phyloP scores from a whole-genome alignment of 2,797 vertebrate genomes.

The Malurus splendens region DNA sequence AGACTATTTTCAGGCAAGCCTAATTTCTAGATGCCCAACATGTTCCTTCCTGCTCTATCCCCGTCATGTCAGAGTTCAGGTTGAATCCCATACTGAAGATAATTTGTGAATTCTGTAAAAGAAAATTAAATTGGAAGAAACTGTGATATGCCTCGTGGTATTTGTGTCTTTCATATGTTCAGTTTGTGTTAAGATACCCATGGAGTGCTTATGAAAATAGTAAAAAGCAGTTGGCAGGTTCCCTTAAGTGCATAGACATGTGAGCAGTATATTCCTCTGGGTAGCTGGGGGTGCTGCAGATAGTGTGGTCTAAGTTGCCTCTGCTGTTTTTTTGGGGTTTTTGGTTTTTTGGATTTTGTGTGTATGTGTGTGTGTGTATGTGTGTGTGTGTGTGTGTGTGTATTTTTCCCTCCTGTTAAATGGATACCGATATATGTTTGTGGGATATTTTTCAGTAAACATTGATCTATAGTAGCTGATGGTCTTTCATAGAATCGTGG shows the following conservation, averaged over 20 bases:
- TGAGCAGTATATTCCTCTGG: neutral
- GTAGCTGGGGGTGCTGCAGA: neutral
- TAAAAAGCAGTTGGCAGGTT: neutral
- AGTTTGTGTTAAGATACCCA: neutral
- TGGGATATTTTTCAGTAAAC: neutral
- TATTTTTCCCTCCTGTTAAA: neutral
- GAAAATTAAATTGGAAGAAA: neutral
- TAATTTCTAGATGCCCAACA: neutral
- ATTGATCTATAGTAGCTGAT: neutral
- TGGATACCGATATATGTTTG: fast-evolving
- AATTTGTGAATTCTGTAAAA: neutral
- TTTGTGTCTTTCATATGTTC: neutral
- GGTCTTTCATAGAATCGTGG: neutral
- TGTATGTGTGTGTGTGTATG: neutral
- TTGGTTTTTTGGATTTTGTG: neutral
- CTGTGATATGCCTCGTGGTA: neutral
- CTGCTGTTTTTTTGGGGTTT: neutral
- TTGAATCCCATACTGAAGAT: neutral
- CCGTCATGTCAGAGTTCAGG: neutral
- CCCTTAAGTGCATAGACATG: fast-evolving
- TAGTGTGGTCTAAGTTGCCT: neutral
- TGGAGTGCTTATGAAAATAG: neutral
- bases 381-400: too few relatives aligned
- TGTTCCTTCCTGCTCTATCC: neutral
- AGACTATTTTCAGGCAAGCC: neutral